phyloP scores from a whole-genome alignment of 2,113 vertebrate species.

The Eclectus roratus region DNA sequence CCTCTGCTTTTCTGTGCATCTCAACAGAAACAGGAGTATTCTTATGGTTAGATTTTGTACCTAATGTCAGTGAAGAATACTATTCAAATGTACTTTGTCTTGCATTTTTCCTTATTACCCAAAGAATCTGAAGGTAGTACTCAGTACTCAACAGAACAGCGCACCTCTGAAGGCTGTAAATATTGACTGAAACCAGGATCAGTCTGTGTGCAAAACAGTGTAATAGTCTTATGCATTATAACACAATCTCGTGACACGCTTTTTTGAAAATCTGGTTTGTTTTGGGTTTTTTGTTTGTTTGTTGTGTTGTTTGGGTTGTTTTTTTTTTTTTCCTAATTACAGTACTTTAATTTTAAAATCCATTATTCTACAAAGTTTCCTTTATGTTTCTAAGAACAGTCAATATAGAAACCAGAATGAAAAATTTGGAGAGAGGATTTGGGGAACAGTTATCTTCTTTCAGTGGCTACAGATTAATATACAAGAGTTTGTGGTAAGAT shows the following conservation, averaged over 20 bases:
- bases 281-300: neutral
- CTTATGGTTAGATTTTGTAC: neutral
- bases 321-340: neutral
- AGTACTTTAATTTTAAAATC: neutral
- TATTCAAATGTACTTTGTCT: neutral
- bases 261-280: neutral
- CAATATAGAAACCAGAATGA: neutral
- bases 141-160: neutral
- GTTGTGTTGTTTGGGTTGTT: too few relatives aligned
- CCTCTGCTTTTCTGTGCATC: neutral
- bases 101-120: neutral
- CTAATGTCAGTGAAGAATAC: neutral
- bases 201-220: neutral
- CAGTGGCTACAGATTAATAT: neutral
- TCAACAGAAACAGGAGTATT: neutral
- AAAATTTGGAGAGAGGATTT: neutral
- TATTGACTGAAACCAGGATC: neutral
- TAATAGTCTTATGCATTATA: neutral
- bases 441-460: neutral
- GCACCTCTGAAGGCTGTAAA: neutral
- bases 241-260: neutral
- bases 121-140: neutral
- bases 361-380: neutral
- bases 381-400: neutral
- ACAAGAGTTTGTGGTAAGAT: neutral